These are phyloP conservation scores for Forbesichthys agassizii DNA, from an alignment of 2,113 vertebrate genomes.

Conservation along the genomic window DNA sequence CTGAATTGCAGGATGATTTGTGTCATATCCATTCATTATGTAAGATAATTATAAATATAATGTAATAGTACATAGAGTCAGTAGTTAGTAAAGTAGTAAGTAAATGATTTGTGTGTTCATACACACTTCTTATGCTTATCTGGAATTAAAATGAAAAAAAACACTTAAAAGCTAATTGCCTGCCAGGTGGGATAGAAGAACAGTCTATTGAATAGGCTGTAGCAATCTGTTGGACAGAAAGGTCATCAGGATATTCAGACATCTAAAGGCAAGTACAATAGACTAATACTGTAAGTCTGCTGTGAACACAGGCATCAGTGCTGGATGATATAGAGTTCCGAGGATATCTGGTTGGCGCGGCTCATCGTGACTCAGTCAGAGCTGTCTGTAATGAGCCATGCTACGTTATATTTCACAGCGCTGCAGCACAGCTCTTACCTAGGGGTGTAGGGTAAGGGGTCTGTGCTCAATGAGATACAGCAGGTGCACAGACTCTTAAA, in stretches of 20 bases:
- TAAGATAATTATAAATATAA: too few species aligned
- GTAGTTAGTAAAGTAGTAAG: too few species aligned
- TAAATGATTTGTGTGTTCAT: too few species aligned
- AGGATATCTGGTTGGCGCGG: constrained; percentile 19
- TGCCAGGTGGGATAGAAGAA: too few species aligned
- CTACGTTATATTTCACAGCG: constrained; percentile 39
- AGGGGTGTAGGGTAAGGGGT: neutral
- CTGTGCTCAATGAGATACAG: constrained; percentile 22
- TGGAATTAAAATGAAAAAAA: too few species aligned
- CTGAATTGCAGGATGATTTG: neutral
- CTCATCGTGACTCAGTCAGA: constrained; percentile 24
- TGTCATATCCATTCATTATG: neutral
- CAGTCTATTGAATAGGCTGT: too few species aligned
- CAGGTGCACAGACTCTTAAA: constrained; percentile 17
- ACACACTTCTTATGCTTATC: too few species aligned
- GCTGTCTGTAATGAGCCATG: constrained; percentile 53
- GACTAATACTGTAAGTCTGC: neutral
- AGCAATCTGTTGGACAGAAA: too few species aligned
- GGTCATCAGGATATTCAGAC: too few species aligned
- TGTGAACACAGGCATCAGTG: neutral
- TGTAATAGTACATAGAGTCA: too few species aligned
- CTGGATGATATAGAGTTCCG: neutral
- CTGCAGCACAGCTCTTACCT: constrained; percentile 16
- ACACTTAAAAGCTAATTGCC: too few species aligned
- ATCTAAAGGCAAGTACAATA: too few species aligned